phyloP scores from a whole-genome alignment of 37 sponge, comb jelly and placozoan genomes.

The Geodia barretti region DNA sequence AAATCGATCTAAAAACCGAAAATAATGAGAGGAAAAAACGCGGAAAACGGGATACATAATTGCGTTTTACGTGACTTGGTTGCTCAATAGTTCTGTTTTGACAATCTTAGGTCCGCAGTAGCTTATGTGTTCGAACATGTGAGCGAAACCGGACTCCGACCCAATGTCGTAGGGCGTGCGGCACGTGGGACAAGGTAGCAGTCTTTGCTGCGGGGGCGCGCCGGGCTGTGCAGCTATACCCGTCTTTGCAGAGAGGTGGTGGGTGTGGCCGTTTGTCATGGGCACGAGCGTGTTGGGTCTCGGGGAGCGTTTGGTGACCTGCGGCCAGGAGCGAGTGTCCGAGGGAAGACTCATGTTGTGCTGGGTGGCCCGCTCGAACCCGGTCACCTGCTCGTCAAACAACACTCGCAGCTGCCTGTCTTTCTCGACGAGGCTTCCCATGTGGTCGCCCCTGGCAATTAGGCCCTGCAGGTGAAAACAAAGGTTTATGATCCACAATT shows the following conservation, averaged over 20 bases:
- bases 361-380: neutral
- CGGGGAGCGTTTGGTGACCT: neutral
- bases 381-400: conserved; percentile 6
- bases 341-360: neutral
- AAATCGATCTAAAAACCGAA: no score
- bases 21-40: no score
- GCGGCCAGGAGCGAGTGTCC: neutral
- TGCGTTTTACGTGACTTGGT: no score
- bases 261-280: neutral
- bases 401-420: neutral
- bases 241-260: no score
- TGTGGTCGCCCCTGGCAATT: conserved; percentile 20
- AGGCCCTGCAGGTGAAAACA: conserved; percentile 17
- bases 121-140: neutral
- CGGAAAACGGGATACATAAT: no score
- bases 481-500: no score
- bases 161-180: neutral
- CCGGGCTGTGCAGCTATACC: no score
- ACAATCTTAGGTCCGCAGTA: neutral
- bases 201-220: neutral
- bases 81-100: no score
- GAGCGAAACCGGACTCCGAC: neutral
- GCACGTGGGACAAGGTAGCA: neutral
- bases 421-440: conserved; percentile 30
- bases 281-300: neutral